Base-by-base conservation (phyloP, 2,113 vertebrate genomes). In the Cottus gobio region DNA sequence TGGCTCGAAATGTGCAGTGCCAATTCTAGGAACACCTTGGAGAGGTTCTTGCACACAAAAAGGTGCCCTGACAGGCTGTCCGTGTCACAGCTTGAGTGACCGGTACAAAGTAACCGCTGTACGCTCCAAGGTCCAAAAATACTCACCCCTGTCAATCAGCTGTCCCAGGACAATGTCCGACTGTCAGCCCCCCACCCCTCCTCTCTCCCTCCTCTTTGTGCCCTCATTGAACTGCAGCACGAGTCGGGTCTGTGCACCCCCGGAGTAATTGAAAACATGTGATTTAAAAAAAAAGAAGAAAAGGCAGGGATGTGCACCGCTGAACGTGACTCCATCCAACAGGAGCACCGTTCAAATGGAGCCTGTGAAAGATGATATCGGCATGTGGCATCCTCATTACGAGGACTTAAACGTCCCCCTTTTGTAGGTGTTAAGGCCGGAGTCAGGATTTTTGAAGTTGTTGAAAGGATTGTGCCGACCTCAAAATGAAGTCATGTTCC, bases 61-160 rank as follows among this genome's bases (percentile, higher is more conserved):
- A 48, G 4, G 68, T 68, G 46, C 79, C 85, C 58, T 44, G 7
- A 61, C 78, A 64, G 75, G 75, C 84, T 78, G 82, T 50, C 36
- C 0, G n/a, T 89, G 86, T 90, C 92, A 77, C 67, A 15, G 75
- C 63, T 90, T 95, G 93, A 95, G 69, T 95, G 95, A 92, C 90
- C 44, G 86, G 56, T 93, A 92, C 93, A 94, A 92, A 92, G 89
- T 93, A 87, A 91, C 85, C 61, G 56, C 77, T 88, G 87, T 78
- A 91, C 66, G 79, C 73, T 57, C 75, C 2, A 36, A 34, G 85
- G 69, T 81, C 83, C 85, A 20, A 30, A 75, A 22, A 22, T 13
- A 83, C 75, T 86, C 83, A 37, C 85, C 91, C 70, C 85, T 88
- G 93, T 93, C 95, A 94, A 77, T 95, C 93, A 95, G 62, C 74